phyloP scores from a whole-genome alignment of 2,113 vertebrate species.

The Dascyllus trimaculatus region DNA sequence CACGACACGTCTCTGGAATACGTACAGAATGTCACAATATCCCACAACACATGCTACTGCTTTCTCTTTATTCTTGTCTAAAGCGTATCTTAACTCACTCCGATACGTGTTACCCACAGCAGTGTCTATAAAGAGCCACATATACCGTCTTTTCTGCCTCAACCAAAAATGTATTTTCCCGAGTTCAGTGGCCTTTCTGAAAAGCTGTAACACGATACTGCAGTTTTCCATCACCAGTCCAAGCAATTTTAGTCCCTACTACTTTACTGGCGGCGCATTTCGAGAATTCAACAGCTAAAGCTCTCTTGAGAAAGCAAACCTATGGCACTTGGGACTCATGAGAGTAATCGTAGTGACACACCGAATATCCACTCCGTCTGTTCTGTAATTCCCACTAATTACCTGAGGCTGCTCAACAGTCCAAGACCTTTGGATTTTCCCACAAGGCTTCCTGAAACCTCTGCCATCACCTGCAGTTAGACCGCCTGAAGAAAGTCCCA shows the following conservation, averaged over 20 bases:
- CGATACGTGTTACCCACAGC: slow-evolving; percentile 16
- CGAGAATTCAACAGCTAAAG: slow-evolving; percentile 27
- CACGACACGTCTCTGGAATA: background rate
- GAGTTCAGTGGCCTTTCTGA: slow-evolving; percentile 25
- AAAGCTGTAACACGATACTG: slow-evolving; percentile 11
- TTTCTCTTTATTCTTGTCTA: background rate
- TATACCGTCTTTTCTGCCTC: slow-evolving; percentile 20
- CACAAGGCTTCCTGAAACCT: slow-evolving; percentile 5
- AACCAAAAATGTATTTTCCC: slow-evolving; percentile 14
- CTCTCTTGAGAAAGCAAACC: slow-evolving; percentile 43
- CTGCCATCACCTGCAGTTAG: slow-evolving; percentile 33
- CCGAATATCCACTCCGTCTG: slow-evolving; percentile 22
- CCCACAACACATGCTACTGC: background rate
- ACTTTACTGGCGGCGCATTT: slow-evolving; percentile 16
- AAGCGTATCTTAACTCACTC: slow-evolving; percentile 30
- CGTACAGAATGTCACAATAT: slow-evolving; percentile 20
- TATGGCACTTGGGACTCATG: slow-evolving; percentile 18
- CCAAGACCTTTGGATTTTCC: slow-evolving; percentile 16
- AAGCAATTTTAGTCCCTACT: slow-evolving; percentile 28
- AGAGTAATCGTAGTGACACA: slow-evolving; percentile 42
- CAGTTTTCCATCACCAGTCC: slow-evolving; percentile 24
- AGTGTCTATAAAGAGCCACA: slow-evolving; percentile 11
- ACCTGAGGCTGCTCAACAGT: slow-evolving; percentile 26
- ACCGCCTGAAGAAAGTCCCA: background rate
- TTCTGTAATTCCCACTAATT: slow-evolving; percentile 52